Base-by-base conservation (phyloP, 2,888 invertebrate genomes). In the Ecliptopera silaceata region DNA sequence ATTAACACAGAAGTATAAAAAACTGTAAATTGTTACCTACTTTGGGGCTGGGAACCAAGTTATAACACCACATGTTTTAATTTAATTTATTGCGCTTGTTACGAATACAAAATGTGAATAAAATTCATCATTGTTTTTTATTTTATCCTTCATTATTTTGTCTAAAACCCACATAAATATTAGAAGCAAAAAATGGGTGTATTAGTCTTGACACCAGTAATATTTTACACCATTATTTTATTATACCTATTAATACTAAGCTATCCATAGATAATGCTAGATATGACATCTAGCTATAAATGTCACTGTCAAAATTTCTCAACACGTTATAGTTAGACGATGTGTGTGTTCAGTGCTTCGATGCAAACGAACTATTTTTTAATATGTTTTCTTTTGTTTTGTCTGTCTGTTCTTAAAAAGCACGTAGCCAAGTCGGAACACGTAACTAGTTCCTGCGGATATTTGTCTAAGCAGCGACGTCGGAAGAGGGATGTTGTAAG, bases 371-470 rank as follows among this genome's bases (percentile, higher is more conserved):
- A n/a, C n/a, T n/a, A n/a, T n/a, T n/a, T n/a, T n/a, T n/a, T n/a
- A n/a, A n/a, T n/a, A 6, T 20, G 6, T 15, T 36, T 3, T 31
- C 0, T 31, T 11, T 11, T 50, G 42, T 45, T 20, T n/a, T 32
- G 20, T 49, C 48, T 42, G 41, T 32, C 26, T 47, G 10, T 53
- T 46, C 49, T 42, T 38, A 11, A 84, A 81, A 43, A 77, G 75
- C 74, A 78, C 77, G 79, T 80, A 75, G 75, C 43, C 50, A 68
- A 82, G 82, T 86, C 82, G 69, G 69, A 79, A 83, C 83, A 86
- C 86, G 87, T 88, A 88, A 85, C 86, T 88, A 88, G 88, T 88
- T 88, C 84, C 81, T 79, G 77, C 74, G 79, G 85, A 85, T 86
- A 86, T 88, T 87, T 86, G 86, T 89, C 85, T 86, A 85, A 85